Percentiles rank a stretch among this genome's conserved stretches.
phyloP scores from a whole-genome alignment of 2,113 vertebrate species.

The Epinephelus cyanopodus region DNA sequence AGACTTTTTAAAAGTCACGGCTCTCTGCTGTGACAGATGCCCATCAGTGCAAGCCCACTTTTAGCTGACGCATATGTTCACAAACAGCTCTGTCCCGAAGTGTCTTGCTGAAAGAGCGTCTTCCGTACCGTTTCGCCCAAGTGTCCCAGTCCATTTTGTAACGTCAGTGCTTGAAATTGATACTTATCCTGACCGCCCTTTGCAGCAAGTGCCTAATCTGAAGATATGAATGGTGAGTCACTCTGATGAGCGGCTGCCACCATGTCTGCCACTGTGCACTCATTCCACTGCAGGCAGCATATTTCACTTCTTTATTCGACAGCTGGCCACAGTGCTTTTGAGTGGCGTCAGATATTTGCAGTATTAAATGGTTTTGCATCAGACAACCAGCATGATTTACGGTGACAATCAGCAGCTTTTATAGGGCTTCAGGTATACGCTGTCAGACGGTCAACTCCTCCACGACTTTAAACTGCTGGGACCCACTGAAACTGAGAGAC shows the following conservation, averaged over 20 bases:
- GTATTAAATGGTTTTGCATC: neutral
- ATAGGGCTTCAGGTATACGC: neutral
- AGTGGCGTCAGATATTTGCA: neutral
- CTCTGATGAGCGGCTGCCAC: slow-evolving; percentile 10
- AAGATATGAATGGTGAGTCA: slow-evolving; percentile 41
- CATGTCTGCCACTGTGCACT: slow-evolving; percentile 21
- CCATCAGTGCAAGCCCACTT: neutral
- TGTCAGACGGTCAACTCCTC: neutral
- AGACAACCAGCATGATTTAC: neutral
- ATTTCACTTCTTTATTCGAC: slow-evolving; percentile 6
- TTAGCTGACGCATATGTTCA: neutral
- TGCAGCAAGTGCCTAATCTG: slow-evolving; percentile 14
- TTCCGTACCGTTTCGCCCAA: neutral
- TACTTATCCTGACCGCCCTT: neutral
- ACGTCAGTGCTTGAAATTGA: slow-evolving; percentile 15
- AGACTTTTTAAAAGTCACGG: neutral
- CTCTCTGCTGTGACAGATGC: neutral
- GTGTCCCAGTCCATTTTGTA: slow-evolving; percentile 17
- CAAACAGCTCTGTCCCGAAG: slow-evolving; percentile 1
- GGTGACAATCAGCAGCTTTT: neutral
- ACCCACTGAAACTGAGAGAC: neutral
- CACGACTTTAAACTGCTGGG: neutral
- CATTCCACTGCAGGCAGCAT: neutral
- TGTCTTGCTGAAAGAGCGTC: slow-evolving; percentile 1
- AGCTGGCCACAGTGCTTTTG: neutral